phyloP scores from a whole-genome alignment of 2,113 vertebrate species.

The Trichechus manatus region DNA sequence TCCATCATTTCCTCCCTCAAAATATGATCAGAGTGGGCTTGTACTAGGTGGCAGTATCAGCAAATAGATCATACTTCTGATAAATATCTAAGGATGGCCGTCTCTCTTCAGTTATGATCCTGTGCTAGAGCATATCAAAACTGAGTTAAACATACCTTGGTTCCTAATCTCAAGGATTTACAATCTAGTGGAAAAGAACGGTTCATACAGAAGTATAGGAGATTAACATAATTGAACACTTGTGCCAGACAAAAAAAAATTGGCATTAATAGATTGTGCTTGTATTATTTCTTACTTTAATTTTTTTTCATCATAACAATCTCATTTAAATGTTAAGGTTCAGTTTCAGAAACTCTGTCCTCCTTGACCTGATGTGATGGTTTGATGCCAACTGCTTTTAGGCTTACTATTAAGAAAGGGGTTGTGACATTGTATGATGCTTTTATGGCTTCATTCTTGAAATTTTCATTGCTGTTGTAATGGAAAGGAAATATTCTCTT shows the following conservation, averaged over 20 bases:
- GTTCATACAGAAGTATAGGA: not conserved
- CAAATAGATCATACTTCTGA: conserved; percentile 17
- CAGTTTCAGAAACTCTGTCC: conserved; percentile 35
- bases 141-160: conserved; percentile 32
- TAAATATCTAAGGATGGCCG: conserved; percentile 11
- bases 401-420: conserved; percentile 56
- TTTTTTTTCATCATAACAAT: conserved; percentile 9
- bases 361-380: conserved; percentile 52
- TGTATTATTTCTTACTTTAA: conserved; percentile 6
- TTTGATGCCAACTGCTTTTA: conserved; percentile 56
- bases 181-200: conserved; percentile 29
- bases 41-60: not conserved
- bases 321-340: not conserved
- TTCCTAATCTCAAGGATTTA: conserved; percentile 50
- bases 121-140: conserved; percentile 25
- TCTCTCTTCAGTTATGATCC: not conserved
- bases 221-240: not conserved
- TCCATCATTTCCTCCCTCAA: not conserved
- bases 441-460: conserved; percentile 77
- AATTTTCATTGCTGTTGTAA: conserved; percentile 73
- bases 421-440: conserved; percentile 21
- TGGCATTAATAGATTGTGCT: conserved; percentile 15
- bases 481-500: conserved; percentile 73
- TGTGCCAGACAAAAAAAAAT: not conserved
- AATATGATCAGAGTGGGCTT: not conserved